Evolutionary conservation across 2,888 invertebrate genomes (phyloP).

Genomic region (Volucella inanis): DNA sequence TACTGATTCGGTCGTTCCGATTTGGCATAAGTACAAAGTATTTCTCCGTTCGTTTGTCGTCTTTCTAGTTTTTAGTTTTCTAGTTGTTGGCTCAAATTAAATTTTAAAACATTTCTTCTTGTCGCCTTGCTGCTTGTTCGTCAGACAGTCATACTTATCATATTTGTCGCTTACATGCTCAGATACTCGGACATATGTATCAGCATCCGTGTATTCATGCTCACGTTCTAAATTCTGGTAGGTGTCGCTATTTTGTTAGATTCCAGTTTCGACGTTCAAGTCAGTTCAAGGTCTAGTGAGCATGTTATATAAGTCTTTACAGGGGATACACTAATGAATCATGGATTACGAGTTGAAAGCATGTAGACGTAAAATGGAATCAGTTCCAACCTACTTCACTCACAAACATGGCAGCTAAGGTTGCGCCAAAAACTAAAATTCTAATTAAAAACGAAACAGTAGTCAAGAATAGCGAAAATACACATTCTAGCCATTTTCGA

Average conservation of each 20-base stretch:
- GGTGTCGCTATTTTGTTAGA: constrained; percentile 17
- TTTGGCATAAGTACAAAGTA: constrained; percentile 68
- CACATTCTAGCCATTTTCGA: constrained; percentile 22
- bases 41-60: constrained; percentile 16
- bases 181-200: too few relatives aligned
- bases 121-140: background rate
- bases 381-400: constrained; percentile 45
- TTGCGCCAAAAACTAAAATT: constrained; percentile 51
- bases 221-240: constrained; percentile 7
- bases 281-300: constrained; percentile 64
- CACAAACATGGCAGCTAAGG: constrained; percentile 50
- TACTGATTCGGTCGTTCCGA: constrained; percentile 56
- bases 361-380: constrained; percentile 27
- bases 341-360: constrained; percentile 27
- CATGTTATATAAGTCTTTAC: constrained; percentile 40
- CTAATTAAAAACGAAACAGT: constrained; percentile 62
- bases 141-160: constrained; percentile 45
- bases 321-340: constrained; percentile 36
- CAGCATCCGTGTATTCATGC: background rate
- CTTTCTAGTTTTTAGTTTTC: too few relatives aligned
- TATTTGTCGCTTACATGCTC: constrained; percentile 4
- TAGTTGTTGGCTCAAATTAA: constrained; percentile 41
- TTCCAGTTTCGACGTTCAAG: constrained; percentile 31
- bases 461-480: constrained; percentile 42
- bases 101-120: constrained; percentile 64